Percentiles rank a stretch among this genome's conserved stretches.
Evolutionary conservation across 2,113 vertebrate species (phyloP).

Genomic region (Australoheros scitulus): DNA sequence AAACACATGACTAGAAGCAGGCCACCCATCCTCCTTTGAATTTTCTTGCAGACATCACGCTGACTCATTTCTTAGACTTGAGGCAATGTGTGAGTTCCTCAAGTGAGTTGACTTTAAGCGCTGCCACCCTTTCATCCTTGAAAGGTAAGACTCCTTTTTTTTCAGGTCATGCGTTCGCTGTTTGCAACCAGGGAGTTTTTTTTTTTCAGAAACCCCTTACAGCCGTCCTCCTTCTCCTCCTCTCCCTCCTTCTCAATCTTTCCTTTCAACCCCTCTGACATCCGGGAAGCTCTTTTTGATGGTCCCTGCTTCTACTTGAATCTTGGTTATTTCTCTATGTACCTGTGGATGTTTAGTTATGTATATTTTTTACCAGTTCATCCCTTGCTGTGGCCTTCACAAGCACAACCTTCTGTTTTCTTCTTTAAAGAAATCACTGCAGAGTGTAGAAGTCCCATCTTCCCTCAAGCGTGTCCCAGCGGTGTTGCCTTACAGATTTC

Average conservation of each 20-base stretch:
- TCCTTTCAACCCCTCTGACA: slow-evolving; percentile 56
- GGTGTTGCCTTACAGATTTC: slow-evolving; percentile 53
- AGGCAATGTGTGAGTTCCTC: slow-evolving; percentile 40
- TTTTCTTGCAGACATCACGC: slow-evolving; percentile 53
- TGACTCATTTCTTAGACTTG: slow-evolving; percentile 64
- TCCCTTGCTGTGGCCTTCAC: neutral
- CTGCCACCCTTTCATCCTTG: slow-evolving; percentile 65
- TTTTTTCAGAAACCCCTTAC: slow-evolving; percentile 33
- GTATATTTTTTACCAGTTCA: slow-evolving; percentile 44
- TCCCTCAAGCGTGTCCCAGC: slow-evolving; percentile 34
- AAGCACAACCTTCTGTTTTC: slow-evolving; percentile 41
- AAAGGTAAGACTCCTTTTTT: slow-evolving; percentile 60
- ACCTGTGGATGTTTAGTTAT: slow-evolving; percentile 67
- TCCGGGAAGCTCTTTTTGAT: slow-evolving; percentile 70
- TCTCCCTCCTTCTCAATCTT: slow-evolving; percentile 14
- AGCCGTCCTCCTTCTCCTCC: neutral
- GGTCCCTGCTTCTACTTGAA: slow-evolving; percentile 31
- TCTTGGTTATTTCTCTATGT: slow-evolving; percentile 52
- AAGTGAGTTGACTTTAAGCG: slow-evolving; percentile 52
- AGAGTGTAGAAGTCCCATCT: slow-evolving; percentile 30
- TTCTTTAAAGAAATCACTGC: slow-evolving; percentile 37
- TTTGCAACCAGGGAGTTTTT: slow-evolving; percentile 44
- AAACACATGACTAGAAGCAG: slow-evolving; percentile 57
- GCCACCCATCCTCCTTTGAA: slow-evolving; percentile 9
- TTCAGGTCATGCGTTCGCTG: slow-evolving; percentile 57